phyloP scores from a whole-genome alignment of 2,888 invertebrate species.

The Operophtera brumata region DNA sequence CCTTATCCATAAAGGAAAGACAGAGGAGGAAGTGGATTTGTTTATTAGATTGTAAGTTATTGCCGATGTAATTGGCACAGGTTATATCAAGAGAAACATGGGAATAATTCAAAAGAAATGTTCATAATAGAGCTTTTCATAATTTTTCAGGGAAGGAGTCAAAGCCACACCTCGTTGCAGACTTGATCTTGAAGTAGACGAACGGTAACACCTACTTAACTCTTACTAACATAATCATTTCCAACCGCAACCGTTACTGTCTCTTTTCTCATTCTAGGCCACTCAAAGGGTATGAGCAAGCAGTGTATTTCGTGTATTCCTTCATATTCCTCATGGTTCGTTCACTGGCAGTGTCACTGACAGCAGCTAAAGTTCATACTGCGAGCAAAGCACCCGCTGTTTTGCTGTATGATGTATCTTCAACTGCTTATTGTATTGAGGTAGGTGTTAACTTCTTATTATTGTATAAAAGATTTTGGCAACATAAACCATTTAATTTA shows the following conservation, averaged over 20 bases:
- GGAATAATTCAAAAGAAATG: too few relatives aligned
- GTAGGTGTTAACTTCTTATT: slow-evolving; percentile 48
- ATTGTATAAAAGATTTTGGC: too few relatives aligned
- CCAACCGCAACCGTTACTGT: background rate
- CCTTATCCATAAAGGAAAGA: too few relatives aligned
- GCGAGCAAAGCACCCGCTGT: slow-evolving; percentile 76
- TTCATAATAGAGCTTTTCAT: too few relatives aligned
- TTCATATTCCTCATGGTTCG: slow-evolving; percentile 82
- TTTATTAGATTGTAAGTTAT: too few relatives aligned
- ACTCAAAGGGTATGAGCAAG: slow-evolving; percentile 70
- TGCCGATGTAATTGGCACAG: too few relatives aligned
- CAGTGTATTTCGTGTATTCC: slow-evolving; percentile 83
- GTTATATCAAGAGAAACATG: too few relatives aligned
- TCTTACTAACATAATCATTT: background rate
- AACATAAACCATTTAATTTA: too few relatives aligned
- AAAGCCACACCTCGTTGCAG: slow-evolving; percentile 43
- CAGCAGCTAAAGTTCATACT: slow-evolving; percentile 79
- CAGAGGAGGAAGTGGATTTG: too few relatives aligned
- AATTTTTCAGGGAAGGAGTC: slow-evolving; percentile 46
- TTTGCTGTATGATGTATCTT: slow-evolving; percentile 81
- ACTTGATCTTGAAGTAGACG: slow-evolving; percentile 22
- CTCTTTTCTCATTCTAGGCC: slow-evolving; percentile 41
- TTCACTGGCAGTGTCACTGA: slow-evolving; percentile 80
- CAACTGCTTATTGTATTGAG: slow-evolving; percentile 80
- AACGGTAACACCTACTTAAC: slow-evolving; percentile 24